Evolutionary conservation across 1,140 invertebrate species (phyloP), one percentile per base, ranked within the genome.

Genomic region (Agrilus planipennis): DNA sequence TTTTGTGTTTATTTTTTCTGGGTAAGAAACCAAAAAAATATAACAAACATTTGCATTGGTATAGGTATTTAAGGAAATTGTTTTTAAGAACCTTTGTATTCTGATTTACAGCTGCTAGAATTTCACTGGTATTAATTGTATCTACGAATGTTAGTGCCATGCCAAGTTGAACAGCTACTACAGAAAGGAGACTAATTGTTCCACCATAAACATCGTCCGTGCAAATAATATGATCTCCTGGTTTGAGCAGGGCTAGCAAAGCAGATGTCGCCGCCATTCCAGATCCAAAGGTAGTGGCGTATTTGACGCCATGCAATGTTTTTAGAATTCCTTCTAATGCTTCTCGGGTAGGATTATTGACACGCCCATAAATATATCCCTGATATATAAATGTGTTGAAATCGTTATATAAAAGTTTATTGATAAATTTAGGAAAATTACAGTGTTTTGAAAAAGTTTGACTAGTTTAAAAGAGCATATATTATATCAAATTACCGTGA

Each of bases 171-270:
- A 65, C 46, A 3, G 76, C 71, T 15, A 84, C 78, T 52, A 74
- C 68, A 40, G 65, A 70, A 49, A 67, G 64, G 16, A 75, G 65
- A 50, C 81, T 69, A 48, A 80, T 79, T 3, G 92, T 96, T 11
- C 91, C 95, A 38, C 94, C 95, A 60, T 99, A 99, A 5, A 98
- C 69, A 68, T 99, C 93, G 65, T 98, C 89, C 44, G 85, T 81
- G 42, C 79, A 81, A 21, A 99, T 57, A 4, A 99, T 72, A 59
- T 98, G 90, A 64, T 99, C 93, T 0, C 94, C 94, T n/a, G 66
- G 44, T 36, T 75, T 76, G 0, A 99, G 62, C 36, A 95, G 60
- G 34, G 83, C 73, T 1, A 76, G 67, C 1, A 98, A 57, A 2
- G 78, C 76, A 2, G 79, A 82, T 0, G 77, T 83, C 0, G 92